Percentiles rank a stretch among this genome's conserved stretches.
Evolutionary conservation across 2,797 vertebrate genomes (phyloP).

Genomic region (Lepus oiostolus): DNA sequence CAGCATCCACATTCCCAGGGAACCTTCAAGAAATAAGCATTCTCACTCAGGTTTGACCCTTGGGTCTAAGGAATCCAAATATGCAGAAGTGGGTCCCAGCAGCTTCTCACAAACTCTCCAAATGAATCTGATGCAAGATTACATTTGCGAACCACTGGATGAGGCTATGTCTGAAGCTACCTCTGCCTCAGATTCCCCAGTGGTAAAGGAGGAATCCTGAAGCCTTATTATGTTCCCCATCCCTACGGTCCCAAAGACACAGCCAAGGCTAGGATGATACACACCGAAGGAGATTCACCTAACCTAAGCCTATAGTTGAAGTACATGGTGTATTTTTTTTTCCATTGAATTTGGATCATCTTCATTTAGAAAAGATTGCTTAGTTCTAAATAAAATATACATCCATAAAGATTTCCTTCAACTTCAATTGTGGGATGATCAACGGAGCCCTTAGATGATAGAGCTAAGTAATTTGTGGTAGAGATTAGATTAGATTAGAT

Average conservation of each 20-base stretch:
- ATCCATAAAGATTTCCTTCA: slow-evolving; percentile 46
- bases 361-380: not conserved
- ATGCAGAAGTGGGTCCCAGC: not conserved
- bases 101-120: not conserved
- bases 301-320: not conserved
- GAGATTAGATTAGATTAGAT: not conserved
- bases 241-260: slow-evolving; percentile 20
- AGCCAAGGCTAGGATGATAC: not conserved
- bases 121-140: not conserved
- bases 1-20: not conserved
- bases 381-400: slow-evolving; percentile 35
- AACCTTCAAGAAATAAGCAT: not conserved
- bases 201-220: not conserved
- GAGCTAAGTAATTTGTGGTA: not conserved
- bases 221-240: not conserved
- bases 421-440: not conserved
- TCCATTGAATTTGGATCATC: not conserved
- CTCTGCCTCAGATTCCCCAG: slow-evolving; percentile 33
- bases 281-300: not conserved
- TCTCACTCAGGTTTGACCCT: not conserved
- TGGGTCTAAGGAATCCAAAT: not conserved
- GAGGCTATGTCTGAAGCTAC: not conserved
- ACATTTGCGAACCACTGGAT: not conserved
- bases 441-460: not conserved
- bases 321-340: not conserved